phyloP scores from a whole-genome alignment of 2,113 vertebrate genomes.

The Phrynosoma blainvillii region DNA sequence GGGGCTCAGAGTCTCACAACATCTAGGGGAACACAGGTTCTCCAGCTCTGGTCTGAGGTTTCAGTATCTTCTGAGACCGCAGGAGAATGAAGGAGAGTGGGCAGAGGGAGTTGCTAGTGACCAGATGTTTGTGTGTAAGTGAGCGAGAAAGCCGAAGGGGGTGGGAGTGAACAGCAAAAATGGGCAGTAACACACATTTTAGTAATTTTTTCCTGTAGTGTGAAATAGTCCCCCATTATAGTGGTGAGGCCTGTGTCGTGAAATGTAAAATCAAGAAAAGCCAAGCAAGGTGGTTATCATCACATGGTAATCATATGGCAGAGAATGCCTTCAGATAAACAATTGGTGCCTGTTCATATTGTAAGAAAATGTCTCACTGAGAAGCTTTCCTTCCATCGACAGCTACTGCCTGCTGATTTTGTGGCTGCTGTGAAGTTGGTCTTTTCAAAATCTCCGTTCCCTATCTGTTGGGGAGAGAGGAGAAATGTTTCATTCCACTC shows the following conservation, averaged over 20 bases:
- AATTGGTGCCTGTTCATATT: neutral
- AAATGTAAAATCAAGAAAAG: neutral
- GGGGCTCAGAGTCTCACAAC: too few species aligned
- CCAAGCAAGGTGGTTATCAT: conserved; percentile 1
- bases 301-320: neutral
- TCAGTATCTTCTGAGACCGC: neutral
- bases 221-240: conserved; percentile 1
- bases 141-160: neutral
- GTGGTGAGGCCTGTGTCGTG: neutral
- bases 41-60: too few species aligned
- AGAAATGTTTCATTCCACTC: neutral
- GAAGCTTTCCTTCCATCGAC: neutral
- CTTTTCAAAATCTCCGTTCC: neutral
- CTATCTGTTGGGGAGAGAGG: neutral
- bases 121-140: neutral
- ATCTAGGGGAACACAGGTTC: too few species aligned
- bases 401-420: neutral
- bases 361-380: neutral
- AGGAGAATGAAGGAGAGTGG: neutral
- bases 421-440: neutral
- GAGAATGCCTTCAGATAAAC: conserved; percentile 5
- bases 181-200: neutral
- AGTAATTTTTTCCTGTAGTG: conserved; percentile 1
- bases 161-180: neutral
- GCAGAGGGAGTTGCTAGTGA: neutral